A percentile compares a stretch with the other conserved stretches of the same genome.
phyloP scores from a whole-genome alignment of 1,140 invertebrate genomes.

The Oryzaephilus surinamensis region DNA sequence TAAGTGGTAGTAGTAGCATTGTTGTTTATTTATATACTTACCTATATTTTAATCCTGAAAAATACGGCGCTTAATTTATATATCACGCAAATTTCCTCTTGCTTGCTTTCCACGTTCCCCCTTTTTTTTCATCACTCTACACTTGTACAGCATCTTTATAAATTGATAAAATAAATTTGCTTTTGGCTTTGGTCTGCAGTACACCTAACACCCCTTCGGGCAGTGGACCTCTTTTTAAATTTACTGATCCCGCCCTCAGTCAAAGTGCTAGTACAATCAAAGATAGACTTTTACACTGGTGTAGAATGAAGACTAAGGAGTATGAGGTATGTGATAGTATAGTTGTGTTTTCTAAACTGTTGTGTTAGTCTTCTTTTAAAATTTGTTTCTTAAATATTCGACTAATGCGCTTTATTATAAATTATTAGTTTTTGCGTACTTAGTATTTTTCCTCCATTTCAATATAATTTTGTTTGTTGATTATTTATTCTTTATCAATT shows the following conservation, averaged over 20 bases:
- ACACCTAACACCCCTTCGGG: slow-evolving; percentile 46
- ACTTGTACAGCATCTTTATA: too few species aligned
- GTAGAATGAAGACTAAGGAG: slow-evolving; percentile 88
- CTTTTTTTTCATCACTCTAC: too few species aligned
- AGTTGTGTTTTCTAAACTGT: slow-evolving; percentile 9
- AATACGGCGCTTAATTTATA: too few species aligned
- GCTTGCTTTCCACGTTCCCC: too few species aligned
- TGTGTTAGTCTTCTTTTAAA: slow-evolving; percentile 3
- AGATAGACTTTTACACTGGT: slow-evolving; percentile 91
- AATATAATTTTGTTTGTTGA: too few species aligned
- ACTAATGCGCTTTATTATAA: neutral
- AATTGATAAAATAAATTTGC: too few species aligned
- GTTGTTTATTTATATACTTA: neutral
- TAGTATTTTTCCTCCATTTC: neutral
- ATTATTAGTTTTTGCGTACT: neutral
- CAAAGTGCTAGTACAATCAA: slow-evolving; percentile 87
- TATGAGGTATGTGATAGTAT: slow-evolving; percentile 66
- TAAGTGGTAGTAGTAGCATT: slow-evolving; percentile 39
- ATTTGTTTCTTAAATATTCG: neutral
- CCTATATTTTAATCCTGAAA: too few species aligned
- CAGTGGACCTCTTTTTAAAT: slow-evolving; percentile 63
- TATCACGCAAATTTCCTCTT: too few species aligned
- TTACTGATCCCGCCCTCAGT: slow-evolving; percentile 74
- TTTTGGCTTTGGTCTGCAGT: slow-evolving; percentile 23
- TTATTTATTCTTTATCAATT: slow-evolving; percentile 21